phyloP scores from a whole-genome alignment of 1,140 invertebrate species.

The Atopsyche davidsoni region DNA sequence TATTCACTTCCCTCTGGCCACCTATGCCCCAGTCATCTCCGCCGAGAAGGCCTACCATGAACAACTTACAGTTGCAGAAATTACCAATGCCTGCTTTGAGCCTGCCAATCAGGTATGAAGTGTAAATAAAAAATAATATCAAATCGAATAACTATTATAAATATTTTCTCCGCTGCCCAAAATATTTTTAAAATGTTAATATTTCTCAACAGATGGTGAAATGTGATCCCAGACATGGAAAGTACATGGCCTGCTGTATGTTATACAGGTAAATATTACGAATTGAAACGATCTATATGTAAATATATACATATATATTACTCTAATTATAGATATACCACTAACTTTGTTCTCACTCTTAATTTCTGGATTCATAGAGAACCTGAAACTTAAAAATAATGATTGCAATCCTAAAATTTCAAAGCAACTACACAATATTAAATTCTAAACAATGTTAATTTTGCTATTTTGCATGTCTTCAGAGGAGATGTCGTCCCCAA shows the following conservation, averaged over 20 bases:
- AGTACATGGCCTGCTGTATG: slow-evolving; percentile 86
- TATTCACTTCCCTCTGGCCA: slow-evolving; percentile 74
- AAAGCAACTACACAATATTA: too few species aligned
- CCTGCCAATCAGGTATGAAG: slow-evolving; percentile 72
- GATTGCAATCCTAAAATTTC: too few species aligned
- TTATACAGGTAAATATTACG: slow-evolving; percentile 55
- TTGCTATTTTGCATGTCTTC: slow-evolving; percentile 6
- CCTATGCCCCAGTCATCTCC: slow-evolving; percentile 72
- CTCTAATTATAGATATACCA: too few species aligned
- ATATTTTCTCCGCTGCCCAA: not conserved
- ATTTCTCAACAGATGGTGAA: slow-evolving; percentile 86
- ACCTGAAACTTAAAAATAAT: too few species aligned
- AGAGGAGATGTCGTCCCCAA: slow-evolving; percentile 67
- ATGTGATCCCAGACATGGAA: slow-evolving; percentile 72
- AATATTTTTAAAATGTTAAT: too few species aligned
- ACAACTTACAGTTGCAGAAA: slow-evolving; percentile 70
- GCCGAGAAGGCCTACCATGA: slow-evolving; percentile 79
- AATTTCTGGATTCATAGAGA: too few species aligned
- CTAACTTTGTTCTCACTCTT: too few species aligned
- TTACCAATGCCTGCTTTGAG: slow-evolving; percentile 78
- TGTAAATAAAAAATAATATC: not conserved
- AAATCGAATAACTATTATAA: not conserved
- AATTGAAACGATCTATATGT: not conserved
- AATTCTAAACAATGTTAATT: not conserved
- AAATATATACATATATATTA: too few species aligned